Conservation (phyloP, 2,888 invertebrate genomes). For the Alloplasta piceator region DNA sequence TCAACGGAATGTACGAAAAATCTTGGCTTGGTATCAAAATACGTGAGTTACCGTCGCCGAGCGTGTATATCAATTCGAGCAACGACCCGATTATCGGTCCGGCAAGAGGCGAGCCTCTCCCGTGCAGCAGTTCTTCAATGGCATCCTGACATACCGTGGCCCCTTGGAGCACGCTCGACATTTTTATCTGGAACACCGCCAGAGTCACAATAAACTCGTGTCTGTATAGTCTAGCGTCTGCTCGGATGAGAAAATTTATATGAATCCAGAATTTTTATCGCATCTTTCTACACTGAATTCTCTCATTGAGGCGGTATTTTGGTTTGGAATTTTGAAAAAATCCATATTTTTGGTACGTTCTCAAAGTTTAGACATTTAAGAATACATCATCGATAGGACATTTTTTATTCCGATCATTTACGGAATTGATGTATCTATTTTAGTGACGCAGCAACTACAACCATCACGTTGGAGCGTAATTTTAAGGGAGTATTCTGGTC, state of each 20-base stretch:
- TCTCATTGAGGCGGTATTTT: too few species aligned
- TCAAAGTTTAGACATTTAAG: too few species aligned
- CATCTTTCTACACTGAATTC: not conserved
- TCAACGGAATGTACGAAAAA: constrained; percentile 64
- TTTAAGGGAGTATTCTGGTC: too few species aligned
- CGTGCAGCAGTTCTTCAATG: constrained; percentile 22
- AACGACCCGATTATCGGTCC: constrained; percentile 79
- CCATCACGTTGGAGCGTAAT: too few species aligned
- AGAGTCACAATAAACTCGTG: constrained; percentile 67
- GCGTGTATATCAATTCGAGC: constrained; percentile 77
- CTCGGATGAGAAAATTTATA: not conserved
- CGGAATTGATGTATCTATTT: too few species aligned
- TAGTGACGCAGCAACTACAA: too few species aligned
- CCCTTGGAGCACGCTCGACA: constrained; percentile 61
- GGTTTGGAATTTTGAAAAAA: too few species aligned
- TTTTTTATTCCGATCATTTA: too few species aligned
- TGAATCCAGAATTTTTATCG: constrained; percentile 12
- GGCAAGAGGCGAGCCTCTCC: constrained; percentile 60
- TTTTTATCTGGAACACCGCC: constrained; percentile 74
- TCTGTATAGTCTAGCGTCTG: not conserved
- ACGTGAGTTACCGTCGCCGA: constrained; percentile 71
- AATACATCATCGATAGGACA: too few species aligned
- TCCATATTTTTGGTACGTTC: too few species aligned
- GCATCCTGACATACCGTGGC: constrained; percentile 43
- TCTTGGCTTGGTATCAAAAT: constrained; percentile 78